Evolutionary conservation across 2,797 vertebrate genomes (phyloP), one percentile per base, ranked within the genome.

Genomic region (Avahi laniger): DNA sequence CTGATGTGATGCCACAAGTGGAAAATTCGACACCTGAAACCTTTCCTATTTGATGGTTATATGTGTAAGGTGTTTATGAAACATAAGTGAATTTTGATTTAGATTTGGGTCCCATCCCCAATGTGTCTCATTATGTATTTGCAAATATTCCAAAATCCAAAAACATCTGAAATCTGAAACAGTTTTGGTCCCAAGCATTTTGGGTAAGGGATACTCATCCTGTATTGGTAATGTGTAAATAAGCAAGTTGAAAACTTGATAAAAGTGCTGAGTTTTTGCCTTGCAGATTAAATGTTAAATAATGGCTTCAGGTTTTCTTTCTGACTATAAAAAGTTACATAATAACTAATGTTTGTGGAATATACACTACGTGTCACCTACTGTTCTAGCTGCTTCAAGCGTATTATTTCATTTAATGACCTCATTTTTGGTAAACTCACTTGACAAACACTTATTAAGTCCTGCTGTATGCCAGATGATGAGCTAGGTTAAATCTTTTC

Each of bases 241-340:
- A 61, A 90, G 26, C 48, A 93, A 85, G 13, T 92, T 81, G 85
- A 93, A 97, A 92, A 70, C 15, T 93, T 93, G 61, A 67, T 89
- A 35, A 88, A 90, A 89, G 69, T 96, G n/a, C 14, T 89, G 79
- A 85, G 57, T 69, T 97, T 96, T 95, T 91, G 41, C 41, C 15
- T 83, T 95, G 5, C 57, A 93, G 33, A 73, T 81, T 87, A 95
- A 94, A 67, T 38, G 63, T 94, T 95, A 28, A 96, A 18, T 92
- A 92, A 85, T 38, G 61, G 20, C 4, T 86, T 93, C 54, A 93
- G 33, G 11, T 30, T 73, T 89, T 81, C 88, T 92, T 41, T 7
- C 13, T 30, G 9, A 50, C 59, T 57, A 15, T 61, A 59, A 78
- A 91, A 91, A 82, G 35, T 82, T 93, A 91, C 10, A 52, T 79